A percentile compares a stretch with the other conserved stretches of the same genome.
These are phyloP conservation scores for Tenebrio molitor DNA, from an alignment of 1,140 invertebrate species.

Conservation along the genomic window DNA sequence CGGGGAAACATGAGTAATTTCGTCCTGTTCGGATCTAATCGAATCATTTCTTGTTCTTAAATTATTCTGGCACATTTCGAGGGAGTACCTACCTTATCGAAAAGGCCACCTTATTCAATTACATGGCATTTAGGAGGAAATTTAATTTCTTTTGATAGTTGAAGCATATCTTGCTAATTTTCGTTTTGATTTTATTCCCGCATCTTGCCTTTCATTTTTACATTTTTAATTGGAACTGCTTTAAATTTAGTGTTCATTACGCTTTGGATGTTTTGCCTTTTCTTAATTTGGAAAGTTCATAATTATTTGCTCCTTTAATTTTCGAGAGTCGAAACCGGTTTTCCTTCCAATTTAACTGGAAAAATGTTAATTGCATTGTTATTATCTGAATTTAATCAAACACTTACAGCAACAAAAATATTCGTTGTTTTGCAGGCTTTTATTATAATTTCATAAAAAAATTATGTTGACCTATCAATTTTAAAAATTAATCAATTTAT, in stretches of 20 bases:
- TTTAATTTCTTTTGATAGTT: slow-evolving; percentile 11
- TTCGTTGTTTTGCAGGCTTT: no score
- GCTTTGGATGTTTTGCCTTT: background rate
- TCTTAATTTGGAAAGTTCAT: background rate
- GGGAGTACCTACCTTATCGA: background rate
- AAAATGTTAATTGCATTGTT: no score
- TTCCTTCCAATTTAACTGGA: no score
- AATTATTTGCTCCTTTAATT: slow-evolving; percentile 8
- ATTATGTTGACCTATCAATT: no score
- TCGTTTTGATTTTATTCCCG: background rate
- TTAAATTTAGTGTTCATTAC: background rate
- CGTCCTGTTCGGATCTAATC: background rate
- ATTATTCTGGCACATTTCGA: background rate
- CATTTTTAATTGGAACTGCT: slow-evolving; percentile 1
- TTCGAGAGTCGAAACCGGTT: no score
- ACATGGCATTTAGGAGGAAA: slow-evolving; percentile 6
- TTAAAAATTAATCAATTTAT: no score
- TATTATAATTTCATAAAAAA: no score
- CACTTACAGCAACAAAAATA: no score
- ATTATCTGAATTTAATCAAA: no score
- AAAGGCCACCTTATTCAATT: slow-evolving; percentile 7
- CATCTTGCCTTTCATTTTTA: background rate
- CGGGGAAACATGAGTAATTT: background rate
- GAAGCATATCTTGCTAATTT: background rate
- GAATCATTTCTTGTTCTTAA: slow-evolving; percentile 2